Evolutionary conservation across 2,888 invertebrate genomes (phyloP).

Genomic region (Ceriagrion tenellum): DNA sequence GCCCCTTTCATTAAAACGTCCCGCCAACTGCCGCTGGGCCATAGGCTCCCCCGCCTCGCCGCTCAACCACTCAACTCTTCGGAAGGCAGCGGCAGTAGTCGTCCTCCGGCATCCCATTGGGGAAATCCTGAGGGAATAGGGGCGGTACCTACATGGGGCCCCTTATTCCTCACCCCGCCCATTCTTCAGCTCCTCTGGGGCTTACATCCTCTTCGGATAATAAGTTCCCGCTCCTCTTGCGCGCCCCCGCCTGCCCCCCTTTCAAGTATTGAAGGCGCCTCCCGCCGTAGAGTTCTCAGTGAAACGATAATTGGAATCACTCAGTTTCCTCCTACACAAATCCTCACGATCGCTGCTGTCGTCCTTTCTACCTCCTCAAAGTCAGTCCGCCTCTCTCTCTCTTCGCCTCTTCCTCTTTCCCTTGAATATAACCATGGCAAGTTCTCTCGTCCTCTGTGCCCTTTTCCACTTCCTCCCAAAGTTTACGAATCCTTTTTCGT

Average conservation of each 20-base stretch:
- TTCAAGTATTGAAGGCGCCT: conserved; percentile 11
- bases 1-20: conserved; percentile 21
- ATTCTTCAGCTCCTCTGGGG: background rate
- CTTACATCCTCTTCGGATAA: background rate
- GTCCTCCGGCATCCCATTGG: background rate
- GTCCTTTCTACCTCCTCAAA: no score
- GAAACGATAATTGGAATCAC: conserved; percentile 45
- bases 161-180: background rate
- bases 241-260: background rate
- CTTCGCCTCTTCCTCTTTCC: background rate
- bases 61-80: background rate
- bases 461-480: background rate
- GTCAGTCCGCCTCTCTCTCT: background rate
- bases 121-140: background rate
- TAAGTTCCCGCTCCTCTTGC: background rate
- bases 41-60: background rate
- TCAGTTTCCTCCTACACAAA: background rate
- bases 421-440: background rate
- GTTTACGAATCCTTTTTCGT: background rate
- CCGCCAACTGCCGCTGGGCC: background rate
- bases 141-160: no score
- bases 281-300: conserved; percentile 16
- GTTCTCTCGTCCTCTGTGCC: background rate
- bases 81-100: background rate
- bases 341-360: background rate